Evolutionary conservation across 2,113 vertebrate genomes (phyloP).

Genomic region (Tychaedon coryphoeus): DNA sequence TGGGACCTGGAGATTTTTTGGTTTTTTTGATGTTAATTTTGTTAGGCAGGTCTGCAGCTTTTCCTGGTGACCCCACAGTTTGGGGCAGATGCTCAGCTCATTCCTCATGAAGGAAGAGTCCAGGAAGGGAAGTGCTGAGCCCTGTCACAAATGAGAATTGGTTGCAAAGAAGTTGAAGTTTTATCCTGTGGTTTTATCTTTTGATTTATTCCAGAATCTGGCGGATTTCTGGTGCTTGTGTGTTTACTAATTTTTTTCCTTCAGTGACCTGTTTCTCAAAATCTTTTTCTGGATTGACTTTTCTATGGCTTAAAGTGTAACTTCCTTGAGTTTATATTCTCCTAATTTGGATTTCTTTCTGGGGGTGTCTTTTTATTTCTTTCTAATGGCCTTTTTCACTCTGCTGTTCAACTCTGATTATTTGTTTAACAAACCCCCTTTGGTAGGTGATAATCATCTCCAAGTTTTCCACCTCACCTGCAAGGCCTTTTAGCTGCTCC

Average conservation of each 20-base stretch:
- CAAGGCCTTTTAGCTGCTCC: background rate
- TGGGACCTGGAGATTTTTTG: background rate
- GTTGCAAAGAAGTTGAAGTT: background rate
- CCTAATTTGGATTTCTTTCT: background rate
- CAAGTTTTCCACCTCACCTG: background rate
- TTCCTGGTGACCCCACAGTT: background rate
- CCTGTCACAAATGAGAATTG: background rate
- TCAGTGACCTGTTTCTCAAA: background rate
- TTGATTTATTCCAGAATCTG: background rate
- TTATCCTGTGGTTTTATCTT: background rate
- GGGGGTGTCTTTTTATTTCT: background rate
- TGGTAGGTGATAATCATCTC: background rate
- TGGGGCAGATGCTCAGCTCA: background rate
- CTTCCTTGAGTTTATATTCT: background rate
- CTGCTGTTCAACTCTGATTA: background rate
- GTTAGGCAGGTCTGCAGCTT: background rate
- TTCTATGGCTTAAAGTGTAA: background rate
- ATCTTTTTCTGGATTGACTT: background rate
- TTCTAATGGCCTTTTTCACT: background rate
- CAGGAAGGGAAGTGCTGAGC: background rate
- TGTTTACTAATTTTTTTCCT: background rate
- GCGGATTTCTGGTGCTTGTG: background rate
- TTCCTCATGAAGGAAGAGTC: background rate
- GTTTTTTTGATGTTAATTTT: background rate
- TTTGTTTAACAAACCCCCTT: background rate